These are phyloP conservation scores for Syrphus vitripennis DNA, from an alignment of 2,888 invertebrate genomes.

Conservation along the genomic window DNA sequence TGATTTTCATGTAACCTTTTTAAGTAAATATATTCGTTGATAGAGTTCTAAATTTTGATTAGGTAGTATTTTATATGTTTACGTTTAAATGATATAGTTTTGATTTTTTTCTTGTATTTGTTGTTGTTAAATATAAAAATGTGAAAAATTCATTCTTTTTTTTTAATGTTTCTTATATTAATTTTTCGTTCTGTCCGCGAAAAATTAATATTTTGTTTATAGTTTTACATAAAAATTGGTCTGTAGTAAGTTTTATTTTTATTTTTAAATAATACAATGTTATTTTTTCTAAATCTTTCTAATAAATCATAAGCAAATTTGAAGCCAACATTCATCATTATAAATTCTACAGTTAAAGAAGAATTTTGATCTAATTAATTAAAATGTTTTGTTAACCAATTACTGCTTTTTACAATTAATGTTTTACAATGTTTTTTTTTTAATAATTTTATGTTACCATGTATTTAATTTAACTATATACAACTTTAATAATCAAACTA, in stretches of 20 bases:
- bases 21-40: constrained; percentile 47
- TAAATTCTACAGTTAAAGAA: background rate
- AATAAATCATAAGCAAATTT: background rate
- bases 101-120: constrained; percentile 10
- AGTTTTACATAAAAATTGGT: constrained; percentile 70
- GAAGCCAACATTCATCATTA: background rate
- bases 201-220: constrained; percentile 49
- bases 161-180: constrained; percentile 5
- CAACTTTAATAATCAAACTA: constrained; percentile 2
- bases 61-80: background rate
- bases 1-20: background rate
- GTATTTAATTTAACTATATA: background rate
- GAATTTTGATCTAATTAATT: background rate
- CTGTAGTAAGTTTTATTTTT: constrained; percentile 47
- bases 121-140: constrained; percentile 59
- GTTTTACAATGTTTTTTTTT: constrained; percentile 8
- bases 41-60: constrained; percentile 61
- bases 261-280: constrained; percentile 9
- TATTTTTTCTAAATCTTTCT: background rate
- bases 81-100: constrained; percentile 28
- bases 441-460: background rate
- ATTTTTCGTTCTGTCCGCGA: constrained; percentile 6
- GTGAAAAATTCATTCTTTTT: constrained; percentile 71
- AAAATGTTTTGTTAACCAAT: constrained; percentile 57
- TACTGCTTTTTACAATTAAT: constrained; percentile 12